Conservation (phyloP, 2,113 vertebrate genomes). For the Callaeas wilsoni region DNA sequence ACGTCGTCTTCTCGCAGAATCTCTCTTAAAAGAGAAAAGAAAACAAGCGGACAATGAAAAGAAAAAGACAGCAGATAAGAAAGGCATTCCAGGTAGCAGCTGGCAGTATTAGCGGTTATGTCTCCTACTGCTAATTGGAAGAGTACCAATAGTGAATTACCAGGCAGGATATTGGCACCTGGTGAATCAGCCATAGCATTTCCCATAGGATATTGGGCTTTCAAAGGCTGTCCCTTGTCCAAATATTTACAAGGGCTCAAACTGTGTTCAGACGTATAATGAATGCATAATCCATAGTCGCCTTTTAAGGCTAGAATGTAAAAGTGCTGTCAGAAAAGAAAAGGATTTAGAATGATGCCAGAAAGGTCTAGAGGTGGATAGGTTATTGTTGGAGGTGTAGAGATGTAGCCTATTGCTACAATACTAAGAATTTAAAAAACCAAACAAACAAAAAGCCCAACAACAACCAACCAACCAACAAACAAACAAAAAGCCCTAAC, state of each 20-base stretch:
- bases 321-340: neutral
- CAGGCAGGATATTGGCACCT: conserved; percentile 33
- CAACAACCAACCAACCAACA: neutral
- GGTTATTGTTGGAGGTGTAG: neutral
- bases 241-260: conserved; percentile 22
- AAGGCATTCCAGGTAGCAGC: conserved; percentile 14
- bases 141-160: conserved; percentile 4
- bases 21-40: neutral
- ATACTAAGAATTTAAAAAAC: neutral
- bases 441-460: neutral
- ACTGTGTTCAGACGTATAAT: neutral
- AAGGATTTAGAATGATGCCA: neutral
- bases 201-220: conserved; percentile 34
- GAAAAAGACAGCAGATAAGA: neutral
- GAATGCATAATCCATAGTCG: neutral
- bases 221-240: conserved; percentile 28
- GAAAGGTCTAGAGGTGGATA: neutral
- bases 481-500: neutral
- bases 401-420: neutral
- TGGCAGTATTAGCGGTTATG: neutral
- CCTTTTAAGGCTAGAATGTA: neutral
- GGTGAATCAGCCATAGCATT: conserved; percentile 30
- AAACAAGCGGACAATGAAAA: neutral
- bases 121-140: conserved; percentile 20
- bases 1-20: neutral